Percentiles rank a stretch among this genome's conserved stretches.
Conservation (phyloP, 2,797 vertebrate genomes). For the Loriculus beryllinus region DNA sequence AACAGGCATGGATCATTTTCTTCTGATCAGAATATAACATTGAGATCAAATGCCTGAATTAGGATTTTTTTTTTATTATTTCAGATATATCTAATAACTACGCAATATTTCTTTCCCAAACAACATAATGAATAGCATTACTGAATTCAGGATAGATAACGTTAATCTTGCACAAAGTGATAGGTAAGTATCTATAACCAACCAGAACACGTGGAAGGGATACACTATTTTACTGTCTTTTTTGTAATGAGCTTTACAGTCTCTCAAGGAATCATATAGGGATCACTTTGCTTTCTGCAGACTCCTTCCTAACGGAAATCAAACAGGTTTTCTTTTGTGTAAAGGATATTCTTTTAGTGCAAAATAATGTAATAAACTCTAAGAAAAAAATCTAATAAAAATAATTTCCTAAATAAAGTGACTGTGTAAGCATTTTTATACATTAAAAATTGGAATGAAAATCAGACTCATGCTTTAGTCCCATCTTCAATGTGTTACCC, state of each 20-base stretch:
- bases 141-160: not conserved
- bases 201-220: fast-evolving
- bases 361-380: not conserved
- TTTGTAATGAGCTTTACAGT: not conserved
- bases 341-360: not conserved
- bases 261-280: not conserved
- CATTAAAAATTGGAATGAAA: not conserved
- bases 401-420: not conserved
- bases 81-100: not conserved
- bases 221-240: not conserved
- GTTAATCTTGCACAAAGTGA: not conserved
- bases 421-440: not conserved
- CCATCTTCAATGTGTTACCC: not conserved
- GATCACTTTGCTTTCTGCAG: not conserved
- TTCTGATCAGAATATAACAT: not conserved
- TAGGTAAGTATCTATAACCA: not conserved
- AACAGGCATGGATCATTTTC: not conserved
- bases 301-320: not conserved
- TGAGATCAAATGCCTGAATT: fast-evolving
- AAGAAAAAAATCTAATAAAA: not conserved
- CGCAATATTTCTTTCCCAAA: not conserved
- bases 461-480: not conserved
- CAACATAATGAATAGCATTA: not conserved
- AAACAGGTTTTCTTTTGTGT: not conserved
- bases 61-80: not conserved